Evolutionary conservation across 2,113 vertebrate species (phyloP).

Genomic region (Colaptes auratus): DNA sequence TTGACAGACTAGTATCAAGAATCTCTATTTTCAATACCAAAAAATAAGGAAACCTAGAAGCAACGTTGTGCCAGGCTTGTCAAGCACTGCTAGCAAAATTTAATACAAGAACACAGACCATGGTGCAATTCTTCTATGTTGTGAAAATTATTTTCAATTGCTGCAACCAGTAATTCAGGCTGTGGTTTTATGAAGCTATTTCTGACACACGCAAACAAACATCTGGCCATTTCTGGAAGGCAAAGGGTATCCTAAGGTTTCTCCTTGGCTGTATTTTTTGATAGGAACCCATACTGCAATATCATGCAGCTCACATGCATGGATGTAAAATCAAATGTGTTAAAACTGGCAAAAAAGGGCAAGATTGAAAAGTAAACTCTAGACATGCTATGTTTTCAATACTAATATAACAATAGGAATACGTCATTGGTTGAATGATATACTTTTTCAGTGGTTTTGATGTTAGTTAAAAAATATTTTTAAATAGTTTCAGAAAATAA

Average conservation of each 20-base stretch:
- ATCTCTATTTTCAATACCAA: background rate
- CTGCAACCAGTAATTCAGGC: background rate
- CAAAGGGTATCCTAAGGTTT: background rate
- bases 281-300: background rate
- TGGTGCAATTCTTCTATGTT: background rate
- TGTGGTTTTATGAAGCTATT: background rate
- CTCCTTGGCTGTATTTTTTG: background rate
- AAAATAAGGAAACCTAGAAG: background rate
- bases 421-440: background rate
- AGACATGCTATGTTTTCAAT: background rate
- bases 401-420: background rate
- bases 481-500: background rate
- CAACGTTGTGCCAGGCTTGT: background rate
- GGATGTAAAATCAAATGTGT: background rate
- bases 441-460: background rate
- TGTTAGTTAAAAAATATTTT: background rate
- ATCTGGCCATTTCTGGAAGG: background rate
- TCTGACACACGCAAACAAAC: background rate
- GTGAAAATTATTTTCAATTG: background rate
- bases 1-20: background rate
- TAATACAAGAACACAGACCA: background rate
- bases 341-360: background rate
- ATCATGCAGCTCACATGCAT: background rate
- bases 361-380: background rate
- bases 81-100: background rate